Conservation (phyloP, 2,797 vertebrate species). For the Sternarchorhynchus goeldii region DNA sequence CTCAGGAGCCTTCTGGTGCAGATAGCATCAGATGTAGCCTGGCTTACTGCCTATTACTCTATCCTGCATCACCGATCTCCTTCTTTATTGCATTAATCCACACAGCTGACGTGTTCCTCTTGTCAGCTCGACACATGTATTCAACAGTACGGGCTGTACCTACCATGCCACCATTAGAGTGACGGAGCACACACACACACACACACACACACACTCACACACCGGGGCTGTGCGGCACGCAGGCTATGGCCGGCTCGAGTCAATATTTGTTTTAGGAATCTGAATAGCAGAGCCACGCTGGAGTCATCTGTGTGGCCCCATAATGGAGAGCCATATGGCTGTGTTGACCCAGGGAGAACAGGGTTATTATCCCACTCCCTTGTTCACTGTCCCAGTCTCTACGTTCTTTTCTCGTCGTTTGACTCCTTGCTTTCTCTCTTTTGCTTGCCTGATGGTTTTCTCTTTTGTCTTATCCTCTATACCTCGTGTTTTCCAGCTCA, state of each 20-base stretch:
- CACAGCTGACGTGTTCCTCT: conserved; percentile 59
- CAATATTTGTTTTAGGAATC: conserved; percentile 88
- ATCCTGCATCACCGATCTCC: conserved; percentile 62
- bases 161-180: conserved; percentile 68
- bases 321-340: conserved; percentile 86
- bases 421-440: conserved; percentile 11
- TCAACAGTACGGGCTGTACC: conserved; percentile 73
- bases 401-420: conserved; percentile 30
- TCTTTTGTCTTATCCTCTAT: conserved; percentile 18
- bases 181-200: conserved; percentile 24
- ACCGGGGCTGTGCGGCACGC: conserved; percentile 46
- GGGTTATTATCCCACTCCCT: conserved; percentile 55
- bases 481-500: neutral
- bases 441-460: conserved; percentile 13
- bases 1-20: conserved; percentile 11
- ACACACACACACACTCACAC: no score
- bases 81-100: conserved; percentile 71
- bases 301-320: conserved; percentile 84
- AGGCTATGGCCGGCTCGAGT: conserved; percentile 75
- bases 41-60: conserved; percentile 28
- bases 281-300: conserved; percentile 79
- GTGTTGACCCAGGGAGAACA: conserved; percentile 81
- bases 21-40: conserved; percentile 17
- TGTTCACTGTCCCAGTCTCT: conserved; percentile 40
- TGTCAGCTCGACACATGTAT: conserved; percentile 58